phyloP scores from a whole-genome alignment of 1,140 invertebrate genomes.

The Pseudomyrmex flavicornis region DNA sequence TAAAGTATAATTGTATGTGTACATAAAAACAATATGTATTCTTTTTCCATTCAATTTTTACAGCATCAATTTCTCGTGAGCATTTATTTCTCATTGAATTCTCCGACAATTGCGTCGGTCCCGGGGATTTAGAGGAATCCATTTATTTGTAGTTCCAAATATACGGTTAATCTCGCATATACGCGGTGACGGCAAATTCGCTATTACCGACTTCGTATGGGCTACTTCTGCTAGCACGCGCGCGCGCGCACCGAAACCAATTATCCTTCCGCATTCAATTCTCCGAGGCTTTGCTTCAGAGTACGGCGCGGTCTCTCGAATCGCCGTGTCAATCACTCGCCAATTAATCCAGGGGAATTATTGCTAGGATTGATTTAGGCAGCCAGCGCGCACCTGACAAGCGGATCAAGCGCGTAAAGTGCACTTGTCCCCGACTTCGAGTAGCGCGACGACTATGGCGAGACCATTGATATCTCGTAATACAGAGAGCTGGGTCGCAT shows the following conservation, averaged over 20 bases:
- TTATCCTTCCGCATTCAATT: slow-evolving; percentile 70
- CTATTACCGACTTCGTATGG: slow-evolving; percentile 59
- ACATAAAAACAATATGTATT: no score
- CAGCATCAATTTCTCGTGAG: background rate
- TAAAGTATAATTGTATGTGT: no score
- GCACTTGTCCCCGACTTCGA: slow-evolving; percentile 68
- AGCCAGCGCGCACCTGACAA: slow-evolving; percentile 66
- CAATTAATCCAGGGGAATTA: slow-evolving; percentile 73
- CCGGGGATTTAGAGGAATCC: slow-evolving; percentile 5
- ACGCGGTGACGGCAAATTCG: slow-evolving; percentile 64
- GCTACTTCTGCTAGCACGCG: slow-evolving; percentile 60
- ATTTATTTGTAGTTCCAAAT: slow-evolving; percentile 52
- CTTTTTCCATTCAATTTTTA: background rate
- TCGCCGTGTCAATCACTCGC: slow-evolving; percentile 72
- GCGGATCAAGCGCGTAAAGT: slow-evolving; percentile 68
- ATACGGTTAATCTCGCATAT: slow-evolving; percentile 46
- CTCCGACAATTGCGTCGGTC: slow-evolving; percentile 11
- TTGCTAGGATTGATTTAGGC: slow-evolving; percentile 71
- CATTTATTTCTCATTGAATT: background rate
- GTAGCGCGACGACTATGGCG: slow-evolving; percentile 37
- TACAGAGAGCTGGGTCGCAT: slow-evolving; percentile 14
- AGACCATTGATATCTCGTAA: slow-evolving; percentile 62
- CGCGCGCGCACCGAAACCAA: slow-evolving; percentile 63
- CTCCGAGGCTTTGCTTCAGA: slow-evolving; percentile 60
- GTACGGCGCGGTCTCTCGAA: slow-evolving; percentile 61